Evolutionary conservation across 2,888 invertebrate species (phyloP).

Genomic region (Trissolcus brochymenae): DNA sequence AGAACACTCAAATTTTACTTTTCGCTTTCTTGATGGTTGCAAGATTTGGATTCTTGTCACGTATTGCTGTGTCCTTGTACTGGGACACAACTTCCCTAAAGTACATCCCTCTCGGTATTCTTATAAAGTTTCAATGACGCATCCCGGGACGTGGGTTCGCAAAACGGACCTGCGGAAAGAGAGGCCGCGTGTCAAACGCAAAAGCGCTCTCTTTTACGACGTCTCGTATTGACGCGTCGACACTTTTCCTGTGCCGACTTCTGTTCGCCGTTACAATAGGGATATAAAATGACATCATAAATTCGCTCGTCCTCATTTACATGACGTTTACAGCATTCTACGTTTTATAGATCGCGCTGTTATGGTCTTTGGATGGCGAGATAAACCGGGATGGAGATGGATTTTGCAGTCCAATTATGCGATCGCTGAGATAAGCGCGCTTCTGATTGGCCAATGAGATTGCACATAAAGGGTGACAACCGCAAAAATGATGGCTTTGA

Average conservation of each 20-base stretch:
- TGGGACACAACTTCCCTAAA: slow-evolving; percentile 49
- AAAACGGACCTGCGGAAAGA: slow-evolving; percentile 12
- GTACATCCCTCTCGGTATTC: slow-evolving; percentile 45
- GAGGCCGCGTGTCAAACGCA: slow-evolving; percentile 31
- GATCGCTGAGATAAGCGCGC: no score
- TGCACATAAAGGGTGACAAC: no score
- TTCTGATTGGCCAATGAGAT: no score
- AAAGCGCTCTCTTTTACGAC: slow-evolving; percentile 20
- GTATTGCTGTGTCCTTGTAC: slow-evolving; percentile 41
- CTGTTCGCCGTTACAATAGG: not conserved
- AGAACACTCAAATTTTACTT: not conserved
- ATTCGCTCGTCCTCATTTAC: slow-evolving; percentile 29
- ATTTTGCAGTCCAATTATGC: slow-evolving; percentile 17
- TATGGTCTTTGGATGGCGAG: slow-evolving; percentile 1
- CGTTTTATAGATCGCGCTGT: slow-evolving; percentile 12
- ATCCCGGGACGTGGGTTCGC: slow-evolving; percentile 24
- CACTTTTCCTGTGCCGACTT: not conserved
- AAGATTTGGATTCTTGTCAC: slow-evolving; percentile 44
- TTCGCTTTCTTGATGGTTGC: slow-evolving; percentile 26
- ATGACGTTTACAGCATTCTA: slow-evolving; percentile 18
- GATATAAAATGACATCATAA: slow-evolving; percentile 30
- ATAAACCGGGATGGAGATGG: slow-evolving; percentile 17
- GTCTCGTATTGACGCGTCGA: slow-evolving; percentile 12
- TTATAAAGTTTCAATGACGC: slow-evolving; percentile 51
- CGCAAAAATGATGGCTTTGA: no score